Base-by-base conservation (phyloP, 2,797 vertebrate species). In the Protonibea diacanthus region DNA sequence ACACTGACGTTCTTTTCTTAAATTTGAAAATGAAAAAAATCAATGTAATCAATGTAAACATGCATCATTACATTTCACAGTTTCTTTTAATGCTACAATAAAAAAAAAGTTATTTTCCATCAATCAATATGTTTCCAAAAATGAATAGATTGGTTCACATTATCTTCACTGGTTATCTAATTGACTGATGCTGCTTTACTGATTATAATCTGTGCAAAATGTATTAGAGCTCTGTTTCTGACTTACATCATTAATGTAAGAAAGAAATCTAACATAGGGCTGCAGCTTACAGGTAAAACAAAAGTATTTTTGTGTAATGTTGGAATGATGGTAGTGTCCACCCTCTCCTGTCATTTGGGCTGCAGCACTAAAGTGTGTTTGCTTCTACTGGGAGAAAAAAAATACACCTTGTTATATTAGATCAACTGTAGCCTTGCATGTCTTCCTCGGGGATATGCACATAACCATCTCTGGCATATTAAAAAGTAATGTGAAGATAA, bases 391-490 rank as follows among this genome's bases (percentile, higher is more conserved):
- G 13, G 6, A 56, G 17, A 49, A 51, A 48, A 18, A n/a, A 27
- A 61, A 59, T 18, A 15, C 21, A 71, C 29, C 44, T 64, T 59
- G 5, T 60, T 74, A 52, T 52, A 53, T 64, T 29, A 18, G 14
- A 71, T 74, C 45, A 63, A 59, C 59, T 38, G 33, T n/a, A 62
- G 67, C 48, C 18, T 20, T 60, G 8, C n/a, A 33, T 17, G 1
- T 21, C 20, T 9, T 67, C 68, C 25, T 64, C 21, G 0, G 75
- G 12, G 49, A 65, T 21, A 18, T 44, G 13, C 10, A 48, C 51
- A 21, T n/a, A 57, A 45, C 56, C n/a, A 33, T 64, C 42, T 68
- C 8, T 23, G 14, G 45, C 45, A 64, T 51, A 70, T 65, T 78
- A 49, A 79, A 78, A 76, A 45, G 10, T 6, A 44, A 66, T 61